phyloP scores from a whole-genome alignment of 1,140 invertebrate species.

The Aphidius gifuensis region DNA sequence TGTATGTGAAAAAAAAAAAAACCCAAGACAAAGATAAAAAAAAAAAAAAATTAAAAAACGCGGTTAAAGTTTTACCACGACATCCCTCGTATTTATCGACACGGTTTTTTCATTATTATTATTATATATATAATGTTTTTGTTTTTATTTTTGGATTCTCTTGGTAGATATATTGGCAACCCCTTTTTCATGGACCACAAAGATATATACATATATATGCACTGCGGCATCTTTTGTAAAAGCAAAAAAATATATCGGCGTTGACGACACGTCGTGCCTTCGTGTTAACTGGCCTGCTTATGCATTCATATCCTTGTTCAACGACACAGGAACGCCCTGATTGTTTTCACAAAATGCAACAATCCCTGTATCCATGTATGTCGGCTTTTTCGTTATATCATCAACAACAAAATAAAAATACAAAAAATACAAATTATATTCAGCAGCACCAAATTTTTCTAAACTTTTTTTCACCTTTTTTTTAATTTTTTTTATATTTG shows the following conservation, averaged over 20 bases:
- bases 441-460: background rate
- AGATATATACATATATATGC: background rate
- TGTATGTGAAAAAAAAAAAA: too few species aligned
- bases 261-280: constrained; percentile 42
- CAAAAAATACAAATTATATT: too few species aligned
- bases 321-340: constrained; percentile 41
- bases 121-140: background rate
- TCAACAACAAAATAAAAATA: background rate
- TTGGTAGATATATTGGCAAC: background rate
- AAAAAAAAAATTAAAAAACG: too few species aligned
- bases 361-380: constrained; percentile 33
- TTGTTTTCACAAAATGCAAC: constrained; percentile 52
- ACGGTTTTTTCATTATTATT: constrained; percentile 11
- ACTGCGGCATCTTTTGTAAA: constrained; percentile 45
- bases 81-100: constrained; percentile 46
- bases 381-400: constrained; percentile 33
- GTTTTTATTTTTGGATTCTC: background rate
- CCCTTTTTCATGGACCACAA: background rate
- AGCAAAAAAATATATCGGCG: constrained; percentile 33
- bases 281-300: constrained; percentile 50
- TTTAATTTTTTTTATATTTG: too few species aligned
- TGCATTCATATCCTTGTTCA: constrained; percentile 53
- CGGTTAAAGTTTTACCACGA: constrained; percentile 12
- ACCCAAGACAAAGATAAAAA: too few species aligned
- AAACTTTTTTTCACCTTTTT: background rate